Percentiles rank a stretch among this genome's conserved stretches.
Evolutionary conservation across 2,888 invertebrate species (phyloP).

Genomic region (Gnatocerus cornutus): DNA sequence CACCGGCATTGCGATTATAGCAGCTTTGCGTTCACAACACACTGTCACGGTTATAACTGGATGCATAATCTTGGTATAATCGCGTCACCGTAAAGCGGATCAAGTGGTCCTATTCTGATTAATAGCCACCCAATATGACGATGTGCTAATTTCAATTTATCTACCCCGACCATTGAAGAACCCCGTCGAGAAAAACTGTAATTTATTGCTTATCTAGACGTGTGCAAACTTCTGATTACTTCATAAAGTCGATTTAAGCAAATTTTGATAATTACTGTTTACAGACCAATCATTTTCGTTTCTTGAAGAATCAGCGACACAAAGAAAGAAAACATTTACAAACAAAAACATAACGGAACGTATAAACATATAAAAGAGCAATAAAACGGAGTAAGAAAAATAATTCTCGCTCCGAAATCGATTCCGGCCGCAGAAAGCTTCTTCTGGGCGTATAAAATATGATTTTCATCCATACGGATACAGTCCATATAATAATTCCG

Average conservation of each 20-base stretch:
- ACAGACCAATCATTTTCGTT: too few relatives aligned
- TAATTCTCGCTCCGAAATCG: slow-evolving; percentile 67
- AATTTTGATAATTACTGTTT: not conserved
- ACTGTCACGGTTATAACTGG: slow-evolving; percentile 50
- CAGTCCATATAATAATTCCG: slow-evolving; percentile 73
- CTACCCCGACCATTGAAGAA: slow-evolving; percentile 53
- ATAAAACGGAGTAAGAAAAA: slow-evolving; percentile 65
- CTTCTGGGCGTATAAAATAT: slow-evolving; percentile 69
- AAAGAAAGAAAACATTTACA: slow-evolving; percentile 24
- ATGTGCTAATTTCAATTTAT: slow-evolving; percentile 62
- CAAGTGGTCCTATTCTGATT: slow-evolving; percentile 61
- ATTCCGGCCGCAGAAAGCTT: slow-evolving; percentile 64
- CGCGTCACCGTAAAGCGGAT: slow-evolving; percentile 65
- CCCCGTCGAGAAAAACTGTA: slow-evolving; percentile 33
- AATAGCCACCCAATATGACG: slow-evolving; percentile 67
- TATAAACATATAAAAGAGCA: slow-evolving; percentile 65
- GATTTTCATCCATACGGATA: slow-evolving; percentile 73
- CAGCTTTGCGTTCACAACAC: slow-evolving; percentile 54
- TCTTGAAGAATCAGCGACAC: not conserved
- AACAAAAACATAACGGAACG: slow-evolving; percentile 36
- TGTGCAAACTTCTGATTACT: slow-evolving; percentile 36
- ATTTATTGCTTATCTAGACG: slow-evolving; percentile 45
- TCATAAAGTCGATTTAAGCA: slow-evolving; percentile 25
- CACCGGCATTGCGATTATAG: slow-evolving; percentile 49
- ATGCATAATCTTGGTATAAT: slow-evolving; percentile 62